Conservation (phyloP, 2,888 invertebrate genomes). For the Deilephila porcellus region DNA sequence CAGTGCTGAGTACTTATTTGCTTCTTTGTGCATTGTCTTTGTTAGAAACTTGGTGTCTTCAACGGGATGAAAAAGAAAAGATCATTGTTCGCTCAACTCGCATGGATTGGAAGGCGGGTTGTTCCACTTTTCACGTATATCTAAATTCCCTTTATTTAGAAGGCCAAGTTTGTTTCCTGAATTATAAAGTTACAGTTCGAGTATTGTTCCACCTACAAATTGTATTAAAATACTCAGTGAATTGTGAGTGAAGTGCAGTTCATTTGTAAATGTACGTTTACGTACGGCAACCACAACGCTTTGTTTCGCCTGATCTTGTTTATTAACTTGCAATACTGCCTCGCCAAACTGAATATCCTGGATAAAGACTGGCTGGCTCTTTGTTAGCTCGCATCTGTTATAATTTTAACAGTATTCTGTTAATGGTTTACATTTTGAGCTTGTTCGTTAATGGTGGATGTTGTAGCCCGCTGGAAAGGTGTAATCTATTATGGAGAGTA, state of each 20-base stretch:
- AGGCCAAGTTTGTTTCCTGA: neutral
- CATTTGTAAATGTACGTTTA: slow-evolving; percentile 9
- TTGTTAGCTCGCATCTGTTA: too few relatives aligned
- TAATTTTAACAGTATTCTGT: neutral
- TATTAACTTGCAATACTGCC: slow-evolving; percentile 6
- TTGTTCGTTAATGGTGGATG: too few relatives aligned
- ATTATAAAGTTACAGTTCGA: neutral
- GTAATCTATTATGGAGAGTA: too few relatives aligned
- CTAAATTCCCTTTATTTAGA: neutral
- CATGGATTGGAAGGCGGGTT: too few relatives aligned
- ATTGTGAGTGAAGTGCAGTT: slow-evolving; percentile 5
- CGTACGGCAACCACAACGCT: neutral
- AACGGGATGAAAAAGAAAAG: too few relatives aligned
- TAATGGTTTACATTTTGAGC: too few relatives aligned
- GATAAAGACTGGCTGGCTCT: neutral
- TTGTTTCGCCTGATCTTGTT: slow-evolving; percentile 18
- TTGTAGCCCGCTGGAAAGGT: too few relatives aligned
- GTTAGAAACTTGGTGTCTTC: too few relatives aligned
- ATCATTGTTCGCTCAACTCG: too few relatives aligned
- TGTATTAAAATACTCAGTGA: slow-evolving; percentile 1
- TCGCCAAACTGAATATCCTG: neutral
- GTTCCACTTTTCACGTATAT: neutral
- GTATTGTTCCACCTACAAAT: slow-evolving; percentile 12
- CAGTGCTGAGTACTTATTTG: too few relatives aligned
- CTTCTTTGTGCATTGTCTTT: neutral